Evolutionary conservation across 2,797 vertebrate species (phyloP).

Genomic region (Neosalanx taihuensis): DNA sequence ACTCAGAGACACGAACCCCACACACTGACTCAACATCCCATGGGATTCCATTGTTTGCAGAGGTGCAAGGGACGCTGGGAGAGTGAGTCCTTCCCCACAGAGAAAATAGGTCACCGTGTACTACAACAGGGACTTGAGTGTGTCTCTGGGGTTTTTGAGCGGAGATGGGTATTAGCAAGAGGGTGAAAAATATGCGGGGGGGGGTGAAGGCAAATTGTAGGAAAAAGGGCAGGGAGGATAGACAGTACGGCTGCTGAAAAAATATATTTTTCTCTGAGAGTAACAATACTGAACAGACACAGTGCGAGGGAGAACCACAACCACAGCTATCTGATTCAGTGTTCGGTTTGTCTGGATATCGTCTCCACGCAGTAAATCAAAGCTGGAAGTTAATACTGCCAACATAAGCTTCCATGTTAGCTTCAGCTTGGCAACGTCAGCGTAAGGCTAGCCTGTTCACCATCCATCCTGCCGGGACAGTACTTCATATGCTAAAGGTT

Average conservation of each 20-base stretch:
- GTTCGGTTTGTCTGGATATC: slow-evolving; percentile 12
- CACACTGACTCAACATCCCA: background rate
- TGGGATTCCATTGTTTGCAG: slow-evolving; percentile 22
- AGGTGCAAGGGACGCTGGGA: slow-evolving; percentile 52
- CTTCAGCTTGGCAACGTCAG: background rate
- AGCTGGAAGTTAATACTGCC: slow-evolving; percentile 27
- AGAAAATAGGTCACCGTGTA: slow-evolving; percentile 61
- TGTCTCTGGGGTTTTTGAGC: slow-evolving; percentile 12
- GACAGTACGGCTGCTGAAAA: background rate
- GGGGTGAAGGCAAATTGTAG: slow-evolving; percentile 20
- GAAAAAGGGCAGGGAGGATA: slow-evolving; percentile 11
- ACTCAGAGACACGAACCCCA: slow-evolving; percentile 3
- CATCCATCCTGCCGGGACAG: slow-evolving; percentile 7
- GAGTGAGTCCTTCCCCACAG: slow-evolving; percentile 41
- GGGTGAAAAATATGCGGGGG: no score
- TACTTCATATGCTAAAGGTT: slow-evolving; percentile 4
- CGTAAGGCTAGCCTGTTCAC: slow-evolving; percentile 5
- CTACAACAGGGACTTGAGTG: slow-evolving; percentile 34
- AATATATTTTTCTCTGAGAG: background rate
- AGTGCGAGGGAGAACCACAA: slow-evolving; percentile 11
- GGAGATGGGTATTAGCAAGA: no score
- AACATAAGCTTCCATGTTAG: slow-evolving; percentile 15
- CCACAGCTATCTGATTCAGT: slow-evolving; percentile 11
- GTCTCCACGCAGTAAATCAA: slow-evolving; percentile 13
- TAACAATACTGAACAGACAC: background rate